Evolutionary conservation across 1,140 invertebrate species (phyloP).

Genomic region (Formica selysi): DNA sequence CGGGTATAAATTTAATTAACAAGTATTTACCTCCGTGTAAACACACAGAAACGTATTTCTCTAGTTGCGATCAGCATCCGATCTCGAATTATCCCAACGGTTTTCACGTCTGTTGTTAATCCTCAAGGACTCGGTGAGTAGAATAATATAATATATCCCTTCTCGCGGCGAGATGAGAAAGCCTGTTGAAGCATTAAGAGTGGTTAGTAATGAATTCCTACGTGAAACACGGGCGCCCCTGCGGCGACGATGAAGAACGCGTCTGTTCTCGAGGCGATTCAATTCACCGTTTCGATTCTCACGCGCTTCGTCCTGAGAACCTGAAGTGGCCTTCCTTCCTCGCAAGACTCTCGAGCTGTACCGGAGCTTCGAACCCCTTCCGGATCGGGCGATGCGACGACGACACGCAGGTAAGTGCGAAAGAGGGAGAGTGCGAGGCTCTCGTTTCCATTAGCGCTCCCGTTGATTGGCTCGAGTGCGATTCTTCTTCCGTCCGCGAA

Average conservation of each 20-base stretch:
- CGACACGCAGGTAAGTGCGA: constrained; percentile 64
- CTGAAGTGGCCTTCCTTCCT: constrained; percentile 69
- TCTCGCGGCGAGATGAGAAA: constrained; percentile 63
- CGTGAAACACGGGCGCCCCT: constrained; percentile 62
- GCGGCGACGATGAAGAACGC: constrained; percentile 55
- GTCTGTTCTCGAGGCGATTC: constrained; percentile 60
- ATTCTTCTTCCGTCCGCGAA: constrained; percentile 59
- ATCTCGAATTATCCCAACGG: constrained; percentile 30
- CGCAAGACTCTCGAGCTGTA: constrained; percentile 63
- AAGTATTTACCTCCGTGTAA: not conserved
- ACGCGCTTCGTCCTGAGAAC: constrained; percentile 61
- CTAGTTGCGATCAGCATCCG: constrained; percentile 4
- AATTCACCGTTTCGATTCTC: constrained; percentile 74
- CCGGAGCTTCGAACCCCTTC: constrained; percentile 41
- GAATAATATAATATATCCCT: constrained; percentile 60
- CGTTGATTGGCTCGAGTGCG: constrained; percentile 72
- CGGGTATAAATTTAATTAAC: not conserved
- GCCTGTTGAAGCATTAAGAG: constrained; percentile 54
- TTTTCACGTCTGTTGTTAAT: constrained; percentile 30
- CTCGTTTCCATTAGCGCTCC: constrained; percentile 62
- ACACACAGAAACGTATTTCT: not conserved
- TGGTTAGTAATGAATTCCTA: constrained; percentile 71
- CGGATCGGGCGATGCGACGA: constrained; percentile 55
- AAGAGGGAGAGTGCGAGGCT: constrained; percentile 6
- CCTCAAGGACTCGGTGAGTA: constrained; percentile 25